phyloP scores from a whole-genome alignment of 2,797 vertebrate genomes.

The Molossus alvarezi region DNA sequence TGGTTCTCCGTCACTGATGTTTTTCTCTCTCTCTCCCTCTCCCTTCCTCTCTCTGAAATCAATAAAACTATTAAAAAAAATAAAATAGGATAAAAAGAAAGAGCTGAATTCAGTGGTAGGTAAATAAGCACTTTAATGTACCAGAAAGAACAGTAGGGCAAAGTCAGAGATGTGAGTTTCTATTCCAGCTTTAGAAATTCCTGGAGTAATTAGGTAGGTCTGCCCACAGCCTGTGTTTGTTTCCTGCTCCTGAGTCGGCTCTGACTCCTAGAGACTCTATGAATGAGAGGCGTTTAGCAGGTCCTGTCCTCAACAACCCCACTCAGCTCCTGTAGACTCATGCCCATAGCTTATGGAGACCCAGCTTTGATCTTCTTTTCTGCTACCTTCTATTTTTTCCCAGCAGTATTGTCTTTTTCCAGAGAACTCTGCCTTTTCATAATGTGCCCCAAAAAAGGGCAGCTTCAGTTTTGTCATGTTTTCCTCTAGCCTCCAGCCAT shows the following conservation, averaged over 20 bases:
- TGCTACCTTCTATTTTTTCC: background rate
- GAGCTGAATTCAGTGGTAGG: background rate
- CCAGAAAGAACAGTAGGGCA: background rate
- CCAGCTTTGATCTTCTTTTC: background rate
- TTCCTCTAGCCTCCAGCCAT: no score
- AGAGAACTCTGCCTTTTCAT: background rate
- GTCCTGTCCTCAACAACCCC: background rate
- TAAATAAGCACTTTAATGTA: background rate
- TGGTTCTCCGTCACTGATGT: no score
- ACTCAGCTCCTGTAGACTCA: background rate
- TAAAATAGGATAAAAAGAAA: background rate
- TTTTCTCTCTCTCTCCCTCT: no score
- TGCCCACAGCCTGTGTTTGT: background rate
- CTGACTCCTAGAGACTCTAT: background rate
- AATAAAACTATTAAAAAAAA: no score
- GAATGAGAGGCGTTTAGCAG: background rate
- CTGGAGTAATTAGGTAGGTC: background rate
- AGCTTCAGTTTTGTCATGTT: background rate
- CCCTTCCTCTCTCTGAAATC: no score
- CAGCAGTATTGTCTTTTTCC: background rate
- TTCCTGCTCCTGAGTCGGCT: background rate
- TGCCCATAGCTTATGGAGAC: background rate
- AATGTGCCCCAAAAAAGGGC: background rate
- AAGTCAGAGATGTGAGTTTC: background rate
- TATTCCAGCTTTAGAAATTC: background rate